Conservation (phyloP, 1,140 invertebrate species). For the Globodera rostochiensis region DNA sequence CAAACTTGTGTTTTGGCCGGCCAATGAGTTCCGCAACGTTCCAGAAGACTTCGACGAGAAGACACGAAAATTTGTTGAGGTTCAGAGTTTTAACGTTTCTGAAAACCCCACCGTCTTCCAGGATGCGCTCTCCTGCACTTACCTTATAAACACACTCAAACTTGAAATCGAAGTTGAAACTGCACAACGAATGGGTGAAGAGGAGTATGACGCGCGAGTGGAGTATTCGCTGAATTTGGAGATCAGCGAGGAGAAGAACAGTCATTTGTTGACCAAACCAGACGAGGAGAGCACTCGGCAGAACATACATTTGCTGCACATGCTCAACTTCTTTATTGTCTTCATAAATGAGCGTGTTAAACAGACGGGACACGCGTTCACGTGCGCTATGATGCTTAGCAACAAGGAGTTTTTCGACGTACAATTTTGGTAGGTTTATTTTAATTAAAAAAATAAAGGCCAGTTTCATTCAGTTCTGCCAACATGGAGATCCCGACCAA, state of each 20-base stretch:
- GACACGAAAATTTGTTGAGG: slow-evolving; percentile 35
- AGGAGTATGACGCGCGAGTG: slow-evolving; percentile 36
- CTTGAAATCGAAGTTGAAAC: slow-evolving; percentile 19
- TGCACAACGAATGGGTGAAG: slow-evolving; percentile 33
- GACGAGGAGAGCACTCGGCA: neutral
- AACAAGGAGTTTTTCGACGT: slow-evolving; percentile 36
- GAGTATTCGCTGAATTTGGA: slow-evolving; percentile 31
- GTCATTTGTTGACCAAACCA: slow-evolving; percentile 17
- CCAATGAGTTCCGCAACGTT: slow-evolving; percentile 23
- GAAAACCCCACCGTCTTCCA: slow-evolving; percentile 10
- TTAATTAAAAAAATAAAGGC: neutral
- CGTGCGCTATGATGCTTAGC: slow-evolving; percentile 23
- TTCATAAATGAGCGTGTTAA: slow-evolving; percentile 25
- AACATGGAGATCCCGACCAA: slow-evolving; percentile 32
- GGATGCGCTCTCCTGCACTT: slow-evolving; percentile 27
- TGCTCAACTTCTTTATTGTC: slow-evolving; percentile 33
- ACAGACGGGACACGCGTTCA: slow-evolving; percentile 7
- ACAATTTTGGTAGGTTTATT: slow-evolving; percentile 26
- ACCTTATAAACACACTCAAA: slow-evolving; percentile 16
- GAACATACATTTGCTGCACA: slow-evolving; percentile 10
- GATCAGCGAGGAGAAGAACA: slow-evolving; percentile 5
- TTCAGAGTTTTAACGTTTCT: slow-evolving; percentile 16
- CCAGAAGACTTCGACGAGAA: slow-evolving; percentile 24
- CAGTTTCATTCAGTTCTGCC: slow-evolving; percentile 24
- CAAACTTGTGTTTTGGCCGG: slow-evolving; percentile 39